Conservation (phyloP, 1,140 invertebrate species). For the Trachymyrmex cornetzi region DNA sequence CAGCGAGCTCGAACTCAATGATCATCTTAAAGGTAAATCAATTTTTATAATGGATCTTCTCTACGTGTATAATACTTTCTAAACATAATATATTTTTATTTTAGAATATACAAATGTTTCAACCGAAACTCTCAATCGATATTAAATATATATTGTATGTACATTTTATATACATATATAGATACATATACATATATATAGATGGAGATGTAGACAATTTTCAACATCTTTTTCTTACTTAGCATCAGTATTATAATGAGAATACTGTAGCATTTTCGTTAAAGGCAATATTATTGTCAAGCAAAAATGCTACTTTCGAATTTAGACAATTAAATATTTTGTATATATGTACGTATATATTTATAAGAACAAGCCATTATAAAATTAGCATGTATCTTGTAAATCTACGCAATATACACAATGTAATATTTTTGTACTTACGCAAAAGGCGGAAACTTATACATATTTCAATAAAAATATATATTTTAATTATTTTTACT, state of each 20-base stretch:
- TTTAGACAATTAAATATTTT: constrained; percentile 29
- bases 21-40: constrained; percentile 87
- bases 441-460: neutral
- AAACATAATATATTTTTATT: constrained; percentile 35
- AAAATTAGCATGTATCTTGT: constrained; percentile 28
- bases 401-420: constrained; percentile 11
- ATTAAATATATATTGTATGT: constrained; percentile 32
- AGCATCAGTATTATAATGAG: constrained; percentile 69
- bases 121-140: constrained; percentile 60
- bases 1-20: constrained; percentile 89
- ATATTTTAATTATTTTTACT: neutral
- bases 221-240: constrained; percentile 15
- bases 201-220: neutral
- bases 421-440: constrained; percentile 57
- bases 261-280: constrained; percentile 8
- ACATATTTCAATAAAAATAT: neutral
- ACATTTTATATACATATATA: neutral
- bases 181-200: no score
- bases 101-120: constrained; percentile 67
- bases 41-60: neutral
- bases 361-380: constrained; percentile 21
- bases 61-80: constrained; percentile 10
- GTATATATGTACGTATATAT: constrained; percentile 51
- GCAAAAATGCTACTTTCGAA: constrained; percentile 8
- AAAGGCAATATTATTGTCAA: constrained; percentile 38